Evolutionary conservation across 2,888 invertebrate species (phyloP), one percentile per base, ranked within the genome.

Genomic region (Uloborus plumipes): DNA sequence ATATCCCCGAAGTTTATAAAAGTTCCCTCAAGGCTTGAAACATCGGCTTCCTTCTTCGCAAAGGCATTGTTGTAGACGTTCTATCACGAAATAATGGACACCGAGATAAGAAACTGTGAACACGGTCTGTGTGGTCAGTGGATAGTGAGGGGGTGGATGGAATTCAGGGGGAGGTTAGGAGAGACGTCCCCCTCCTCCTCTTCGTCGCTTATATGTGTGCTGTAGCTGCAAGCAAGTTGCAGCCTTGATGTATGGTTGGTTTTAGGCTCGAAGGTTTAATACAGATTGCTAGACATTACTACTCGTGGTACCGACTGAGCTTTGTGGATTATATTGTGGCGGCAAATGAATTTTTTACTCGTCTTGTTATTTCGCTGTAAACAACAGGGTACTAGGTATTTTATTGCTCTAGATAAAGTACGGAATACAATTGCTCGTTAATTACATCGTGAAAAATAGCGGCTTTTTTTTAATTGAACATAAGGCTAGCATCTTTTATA

Each of bases 31-130:
- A 65, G 78, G 78, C 71, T 71, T 73, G 64, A 73, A 73, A 66
- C 74, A 74, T 65, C 59, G 55, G 49, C 50, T 39, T 55, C 50
- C 53, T 62, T 31, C 18, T 59, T 61, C n/a, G 55, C 49, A 59
- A 22, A 31, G 61, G 58, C 70, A 74, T 81, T 80, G 79, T 80
- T 61, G 49, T 67, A 39, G 49, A 53, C 74, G 80, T 70, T 81
- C 74, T 75, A 81, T 81, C 80, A 70, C 80, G 69, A 81, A 74
- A 81, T 81, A 81, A 81, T 81, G 80, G 80, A 74, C 80, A 65
- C 65, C 22, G 31, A 74, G 80, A 81, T 81, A 81, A 74, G 80
- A 61, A 74, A 70, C 70, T 58, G 69, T 80, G 80, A 79, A 72
- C 72, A 69, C 66, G 73, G 67, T 59, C n/a, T 80, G 73, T 80